Evolutionary conservation across 2,888 invertebrate genomes (phyloP).

Genomic region (Tenthredo scrophulariae): DNA sequence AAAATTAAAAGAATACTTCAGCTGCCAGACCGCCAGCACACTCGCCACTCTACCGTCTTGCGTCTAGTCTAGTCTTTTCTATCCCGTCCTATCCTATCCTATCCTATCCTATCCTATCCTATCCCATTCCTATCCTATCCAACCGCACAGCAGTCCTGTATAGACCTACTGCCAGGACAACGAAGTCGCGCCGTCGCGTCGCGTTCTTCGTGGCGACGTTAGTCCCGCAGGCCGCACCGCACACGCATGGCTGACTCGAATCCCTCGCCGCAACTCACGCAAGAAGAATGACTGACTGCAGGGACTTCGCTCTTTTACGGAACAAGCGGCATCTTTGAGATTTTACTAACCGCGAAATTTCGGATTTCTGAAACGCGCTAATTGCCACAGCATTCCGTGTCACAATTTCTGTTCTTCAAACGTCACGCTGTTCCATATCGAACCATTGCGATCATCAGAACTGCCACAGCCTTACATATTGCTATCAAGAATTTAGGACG

Average conservation of each 20-base stretch:
- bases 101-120: neutral
- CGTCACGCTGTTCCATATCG: no score
- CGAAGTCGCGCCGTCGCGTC: conserved; percentile 34
- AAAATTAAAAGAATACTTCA: conserved; percentile 49
- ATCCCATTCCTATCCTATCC: neutral
- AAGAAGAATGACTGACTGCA: conserved; percentile 27
- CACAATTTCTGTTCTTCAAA: neutral
- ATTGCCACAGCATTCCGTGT: neutral
- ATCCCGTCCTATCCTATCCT: neutral
- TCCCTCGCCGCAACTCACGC: neutral
- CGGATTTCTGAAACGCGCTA: conserved; percentile 1
- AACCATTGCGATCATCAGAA: no score
- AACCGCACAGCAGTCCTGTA: neutral
- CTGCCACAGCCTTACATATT: no score
- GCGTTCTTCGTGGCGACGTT: conserved; percentile 20
- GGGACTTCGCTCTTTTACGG: neutral
- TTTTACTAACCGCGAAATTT: conserved; percentile 44
- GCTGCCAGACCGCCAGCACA: conserved; percentile 29
- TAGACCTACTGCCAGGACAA: conserved; percentile 4
- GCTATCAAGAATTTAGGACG: no score
- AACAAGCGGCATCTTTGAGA: conserved; percentile 38
- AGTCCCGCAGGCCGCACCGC: conserved; percentile 1
- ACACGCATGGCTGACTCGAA: conserved; percentile 45
- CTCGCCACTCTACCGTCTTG: neutral
- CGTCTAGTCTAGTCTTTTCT: neutral